Evolutionary conservation across 2,797 vertebrate species (phyloP).

Genomic region (Gallirallus australis): DNA sequence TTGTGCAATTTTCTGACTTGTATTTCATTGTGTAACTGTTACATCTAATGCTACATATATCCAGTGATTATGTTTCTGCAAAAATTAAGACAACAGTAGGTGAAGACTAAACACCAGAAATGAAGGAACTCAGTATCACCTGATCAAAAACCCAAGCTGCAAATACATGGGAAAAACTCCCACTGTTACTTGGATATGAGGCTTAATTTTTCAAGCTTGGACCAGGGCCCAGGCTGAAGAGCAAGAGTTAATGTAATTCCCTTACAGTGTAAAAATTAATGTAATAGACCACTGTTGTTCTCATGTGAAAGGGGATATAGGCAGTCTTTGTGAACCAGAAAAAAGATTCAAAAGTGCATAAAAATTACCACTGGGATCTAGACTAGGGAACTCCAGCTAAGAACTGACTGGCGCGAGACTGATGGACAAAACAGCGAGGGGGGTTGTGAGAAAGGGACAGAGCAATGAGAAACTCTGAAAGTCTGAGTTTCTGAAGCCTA

Average conservation of each 20-base stretch:
- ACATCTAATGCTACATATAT: neutral
- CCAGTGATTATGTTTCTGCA: neutral
- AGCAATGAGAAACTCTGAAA: neutral
- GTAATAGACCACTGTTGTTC: slow-evolving; percentile 20
- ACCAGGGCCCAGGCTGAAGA: neutral
- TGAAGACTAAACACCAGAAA: neutral
- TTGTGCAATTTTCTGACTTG: neutral
- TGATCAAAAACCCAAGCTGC: neutral
- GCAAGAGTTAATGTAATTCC: slow-evolving; percentile 19
- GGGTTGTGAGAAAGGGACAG: neutral
- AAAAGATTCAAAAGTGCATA: neutral
- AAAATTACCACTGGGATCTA: neutral
- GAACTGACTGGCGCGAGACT: neutral
- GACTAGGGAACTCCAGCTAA: neutral
- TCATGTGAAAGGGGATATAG: slow-evolving; percentile 1
- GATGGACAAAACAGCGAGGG: neutral
- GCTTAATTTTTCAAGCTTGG: slow-evolving; percentile 3
- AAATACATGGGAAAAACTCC: neutral
- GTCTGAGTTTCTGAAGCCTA: neutral
- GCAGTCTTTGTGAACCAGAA: slow-evolving; percentile 20
- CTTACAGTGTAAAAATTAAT: slow-evolving; percentile 3
- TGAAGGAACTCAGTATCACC: neutral
- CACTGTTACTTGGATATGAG: neutral
- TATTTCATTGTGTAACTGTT: neutral
- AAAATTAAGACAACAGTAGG: neutral